These are phyloP conservation scores for Amphibalanus amphitrite DNA, from an alignment of 1,140 invertebrate genomes.

Conservation along the genomic window DNA sequence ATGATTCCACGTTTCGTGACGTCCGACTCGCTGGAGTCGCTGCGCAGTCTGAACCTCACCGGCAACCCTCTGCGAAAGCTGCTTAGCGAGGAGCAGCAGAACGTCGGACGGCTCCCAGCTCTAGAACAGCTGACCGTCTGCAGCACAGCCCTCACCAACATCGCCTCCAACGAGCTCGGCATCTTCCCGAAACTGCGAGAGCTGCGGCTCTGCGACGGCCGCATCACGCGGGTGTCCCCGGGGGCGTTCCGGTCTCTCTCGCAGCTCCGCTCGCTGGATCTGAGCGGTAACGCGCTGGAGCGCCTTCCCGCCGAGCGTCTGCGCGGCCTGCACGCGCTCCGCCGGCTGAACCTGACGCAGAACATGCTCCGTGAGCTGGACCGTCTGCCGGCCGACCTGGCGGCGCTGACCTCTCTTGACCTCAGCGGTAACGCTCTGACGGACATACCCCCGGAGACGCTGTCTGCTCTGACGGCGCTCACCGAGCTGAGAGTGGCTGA, in stretches of 20 bases:
- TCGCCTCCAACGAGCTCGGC: conserved; percentile 73
- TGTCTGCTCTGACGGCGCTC: conserved; percentile 33
- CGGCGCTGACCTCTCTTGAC: conserved; percentile 49
- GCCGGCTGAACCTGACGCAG: conserved; percentile 58
- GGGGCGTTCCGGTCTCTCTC: conserved; percentile 60
- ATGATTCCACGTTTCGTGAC: conserved; percentile 59
- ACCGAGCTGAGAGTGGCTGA: conserved; percentile 18
- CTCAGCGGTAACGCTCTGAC: conserved; percentile 68
- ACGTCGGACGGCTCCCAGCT: conserved; percentile 40
- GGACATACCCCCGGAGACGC: conserved; percentile 53
- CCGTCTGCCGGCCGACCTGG: conserved; percentile 59
- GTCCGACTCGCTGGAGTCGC: conserved; percentile 45
- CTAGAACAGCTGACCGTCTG: conserved; percentile 63
- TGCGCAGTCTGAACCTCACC: conserved; percentile 59
- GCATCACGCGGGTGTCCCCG: conserved; percentile 60
- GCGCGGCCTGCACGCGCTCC: conserved; percentile 50
- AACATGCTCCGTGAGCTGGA: conserved; percentile 65
- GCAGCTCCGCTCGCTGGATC: conserved; percentile 56
- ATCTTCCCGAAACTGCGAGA: conserved; percentile 60
- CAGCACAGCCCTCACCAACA: conserved; percentile 60
- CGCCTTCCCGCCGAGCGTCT: conserved; percentile 65
- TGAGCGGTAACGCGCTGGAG: conserved; percentile 67
- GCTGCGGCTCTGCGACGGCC: conserved; percentile 52
- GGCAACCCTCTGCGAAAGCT: conserved; percentile 57
- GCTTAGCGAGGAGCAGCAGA: conserved; percentile 37